Base-by-base conservation (phyloP, 2,888 invertebrate genomes). In the Eupithecia vulgata region DNA sequence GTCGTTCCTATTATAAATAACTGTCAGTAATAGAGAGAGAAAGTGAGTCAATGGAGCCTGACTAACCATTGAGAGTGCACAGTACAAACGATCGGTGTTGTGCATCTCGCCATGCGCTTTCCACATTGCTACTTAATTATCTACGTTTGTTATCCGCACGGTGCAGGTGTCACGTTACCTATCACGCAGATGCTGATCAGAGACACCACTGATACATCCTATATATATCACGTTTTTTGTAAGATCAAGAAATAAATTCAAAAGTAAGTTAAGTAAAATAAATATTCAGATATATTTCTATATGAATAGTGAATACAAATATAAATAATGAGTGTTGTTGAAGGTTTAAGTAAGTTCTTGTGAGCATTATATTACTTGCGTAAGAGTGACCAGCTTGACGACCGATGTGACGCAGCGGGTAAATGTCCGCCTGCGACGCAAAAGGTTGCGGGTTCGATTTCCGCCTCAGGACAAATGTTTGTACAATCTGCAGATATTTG, bases 51-150 rank as follows among this genome's bases (percentile, higher is more conserved):
- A 37, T 67, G 30, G 67, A 67, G 25, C 48, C 34, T 48, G 67
- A 67, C 45, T 17, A 40, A 66, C 66, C 30, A 34, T 17, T 3
- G 30, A 61, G 30, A 34, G 61, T n/a, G 35, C 34, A n/a, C 64
- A 35, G 10, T 37, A n/a, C 64, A 21, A n/a, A 64, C 7, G 64
- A 35, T 64, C n/a, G 5, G 37, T 21, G 37, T n/a, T 34, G n/a
- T 37, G 35, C 64, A 64, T 37, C 64, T 64, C 35, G n/a, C n/a
- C 64, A 35, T 65, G 65, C 65, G 65, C 65, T 64, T 64, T 64
- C 64, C 64, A 64, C 64, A 61, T 61, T 61, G 64, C 21, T n/a
- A 8, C 12, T 64, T 21, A 37, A 64, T 61, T 64, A 37, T 21
- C n/a, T 37, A 12, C 64, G 37, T 59, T 59, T 30, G 37, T 59